Evolutionary conservation across 1,140 invertebrate genomes (phyloP).

Genomic region (Belonocnema kinseyi): DNA sequence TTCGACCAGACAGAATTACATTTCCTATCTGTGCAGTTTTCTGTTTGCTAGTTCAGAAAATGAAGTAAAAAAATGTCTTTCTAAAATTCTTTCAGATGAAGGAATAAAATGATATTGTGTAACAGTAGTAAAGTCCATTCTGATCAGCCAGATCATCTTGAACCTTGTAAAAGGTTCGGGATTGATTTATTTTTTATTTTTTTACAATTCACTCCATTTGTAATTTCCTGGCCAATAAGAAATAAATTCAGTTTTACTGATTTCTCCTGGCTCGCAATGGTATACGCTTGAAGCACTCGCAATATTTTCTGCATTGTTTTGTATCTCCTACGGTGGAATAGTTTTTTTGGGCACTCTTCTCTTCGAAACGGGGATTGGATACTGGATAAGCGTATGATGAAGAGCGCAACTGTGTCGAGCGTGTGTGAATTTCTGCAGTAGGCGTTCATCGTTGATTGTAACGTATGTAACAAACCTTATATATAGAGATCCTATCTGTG

Average conservation of each 20-base stretch:
- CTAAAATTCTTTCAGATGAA: no score
- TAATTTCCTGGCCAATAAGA: not conserved
- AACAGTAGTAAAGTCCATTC: no score
- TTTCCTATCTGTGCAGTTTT: no score
- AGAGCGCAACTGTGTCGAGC: not conserved
- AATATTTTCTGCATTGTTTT: not conserved
- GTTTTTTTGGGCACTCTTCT: conserved; percentile 1
- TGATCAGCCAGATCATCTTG: no score
- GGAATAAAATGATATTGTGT: no score
- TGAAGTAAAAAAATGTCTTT: no score
- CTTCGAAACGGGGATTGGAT: conserved; percentile 1
- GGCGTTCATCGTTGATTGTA: conserved; percentile 26
- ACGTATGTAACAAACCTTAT: not conserved
- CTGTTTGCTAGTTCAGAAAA: no score
- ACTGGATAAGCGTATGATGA: conserved; percentile 18
- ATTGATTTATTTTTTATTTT: not conserved
- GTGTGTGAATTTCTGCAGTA: conserved; percentile 20
- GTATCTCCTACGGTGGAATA: not conserved
- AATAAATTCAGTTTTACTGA: not conserved
- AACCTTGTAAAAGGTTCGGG: no score
- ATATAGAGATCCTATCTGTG: conserved; percentile 1
- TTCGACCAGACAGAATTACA: no score
- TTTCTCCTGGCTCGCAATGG: not conserved
- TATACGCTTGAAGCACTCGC: not conserved
- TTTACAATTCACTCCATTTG: not conserved